Evolutionary conservation across 2,888 invertebrate genomes (phyloP), one percentile per base, ranked within the genome.

Genomic region (Podabrus alpinus): DNA sequence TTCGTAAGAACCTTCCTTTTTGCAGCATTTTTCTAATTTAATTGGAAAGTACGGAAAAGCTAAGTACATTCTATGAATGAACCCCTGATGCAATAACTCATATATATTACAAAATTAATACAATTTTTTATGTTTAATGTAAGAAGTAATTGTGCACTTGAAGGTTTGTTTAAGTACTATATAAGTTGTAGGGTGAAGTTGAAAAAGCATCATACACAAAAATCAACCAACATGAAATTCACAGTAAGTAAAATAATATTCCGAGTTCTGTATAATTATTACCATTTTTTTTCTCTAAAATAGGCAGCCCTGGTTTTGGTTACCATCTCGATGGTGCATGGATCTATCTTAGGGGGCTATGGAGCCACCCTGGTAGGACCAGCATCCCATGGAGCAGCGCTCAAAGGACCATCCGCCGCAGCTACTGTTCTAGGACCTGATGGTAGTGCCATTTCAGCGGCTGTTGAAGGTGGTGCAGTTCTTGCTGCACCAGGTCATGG

Each of bases 371-470:
- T 77, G 21, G 68, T 79, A 3, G 82, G 81, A 15, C 81, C 82
- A 29, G 5, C 29, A 13, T 3, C 29, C 13, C 5, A 1, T 29
- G 29, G 29, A 60, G 77, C 78, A 19, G 76, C 78, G 9, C 79
- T 78, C 17, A 69, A 72, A 60, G 76, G 76, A 10, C 76, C 78
- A 16, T 64, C 72, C 7, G 72, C 72, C n/a, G 67, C 72, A 7
- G 76, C 70, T 10, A 71, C 70, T 16, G 74, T 84, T 2, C 59
- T 81, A 9, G 86, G 86, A 68, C 86, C 86, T 19, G 86, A 89
- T 88, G 71, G 86, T 84, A 66, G 88, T 88, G 21, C 88, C 87
- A 60, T 88, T 87, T 13, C 87, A 87, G 21, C 88, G 86, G 66
- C 88, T 87, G 69, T 88, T 86, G 1, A 85, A 86, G 79, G 87